These are phyloP conservation scores for Zoanthus sociatus DNA, from an alignment of 92 coral and sea anemone genomes.

Conservation along the genomic window DNA sequence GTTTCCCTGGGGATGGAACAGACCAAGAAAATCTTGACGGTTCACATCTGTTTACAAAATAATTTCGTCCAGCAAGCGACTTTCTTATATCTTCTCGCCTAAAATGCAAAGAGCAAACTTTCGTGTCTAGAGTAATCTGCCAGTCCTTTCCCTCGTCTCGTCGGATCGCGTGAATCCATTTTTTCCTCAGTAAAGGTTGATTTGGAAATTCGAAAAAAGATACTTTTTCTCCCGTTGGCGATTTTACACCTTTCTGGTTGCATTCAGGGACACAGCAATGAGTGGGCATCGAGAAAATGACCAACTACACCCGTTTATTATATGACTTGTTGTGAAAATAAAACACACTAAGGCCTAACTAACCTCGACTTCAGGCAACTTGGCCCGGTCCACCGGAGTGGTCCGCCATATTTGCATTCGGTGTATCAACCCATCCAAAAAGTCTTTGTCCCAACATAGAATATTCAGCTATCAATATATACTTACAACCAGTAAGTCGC, in stretches of 20 bases:
- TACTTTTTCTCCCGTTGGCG: no score
- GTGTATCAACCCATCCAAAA: slow-evolving; percentile 46
- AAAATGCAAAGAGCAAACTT: slow-evolving; percentile 44
- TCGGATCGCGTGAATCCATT: slow-evolving; percentile 11
- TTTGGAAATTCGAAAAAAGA: not conserved
- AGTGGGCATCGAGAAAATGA: no score
- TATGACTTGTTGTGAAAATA: no score
- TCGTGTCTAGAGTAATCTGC: not conserved
- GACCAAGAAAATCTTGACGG: slow-evolving; percentile 70
- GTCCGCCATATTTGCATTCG: no score
- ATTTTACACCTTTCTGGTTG: no score
- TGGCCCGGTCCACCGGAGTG: no score
- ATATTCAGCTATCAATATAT: slow-evolving; percentile 46
- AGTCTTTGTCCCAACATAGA: slow-evolving; percentile 59
- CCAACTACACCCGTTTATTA: no score
- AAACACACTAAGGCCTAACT: no score
- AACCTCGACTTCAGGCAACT: no score
- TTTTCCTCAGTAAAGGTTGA: not conserved
- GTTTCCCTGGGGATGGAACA: not conserved
- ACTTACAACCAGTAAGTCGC: slow-evolving; percentile 35
- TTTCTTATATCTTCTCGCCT: slow-evolving; percentile 54
- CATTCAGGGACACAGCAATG: no score
- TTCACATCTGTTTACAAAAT: slow-evolving; percentile 40
- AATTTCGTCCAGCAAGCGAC: slow-evolving; percentile 36
- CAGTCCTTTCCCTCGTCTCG: slow-evolving; percentile 33